phyloP scores from a whole-genome alignment of 2,888 invertebrate species.

The Nysson spinosus region DNA sequence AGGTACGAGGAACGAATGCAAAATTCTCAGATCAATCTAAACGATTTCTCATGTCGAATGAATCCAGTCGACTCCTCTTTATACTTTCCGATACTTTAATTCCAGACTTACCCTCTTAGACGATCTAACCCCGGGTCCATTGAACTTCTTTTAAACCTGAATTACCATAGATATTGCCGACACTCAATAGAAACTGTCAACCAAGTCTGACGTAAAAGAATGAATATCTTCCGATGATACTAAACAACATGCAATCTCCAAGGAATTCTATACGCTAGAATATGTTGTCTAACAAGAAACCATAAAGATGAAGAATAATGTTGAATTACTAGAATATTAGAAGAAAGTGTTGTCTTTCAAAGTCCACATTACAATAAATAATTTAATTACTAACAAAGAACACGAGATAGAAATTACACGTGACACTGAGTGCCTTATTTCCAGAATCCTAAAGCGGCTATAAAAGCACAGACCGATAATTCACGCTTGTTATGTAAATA shows the following conservation, averaged over 20 bases:
- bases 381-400: no score
- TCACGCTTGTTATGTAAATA: no score
- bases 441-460: no score
- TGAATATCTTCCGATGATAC: conserved; percentile 4
- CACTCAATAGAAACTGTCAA: conserved; percentile 15
- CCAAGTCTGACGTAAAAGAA: conserved; percentile 4
- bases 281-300: no score
- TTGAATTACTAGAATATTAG: no score
- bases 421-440: no score
- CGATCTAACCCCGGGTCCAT: not conserved
- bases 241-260: conserved; percentile 5
- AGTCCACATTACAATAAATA: no score
- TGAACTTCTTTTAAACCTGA: conserved; percentile 8
- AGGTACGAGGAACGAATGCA: no score
- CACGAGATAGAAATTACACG: no score
- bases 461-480: no score
- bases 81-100: conserved; percentile 19
- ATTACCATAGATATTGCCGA: conserved; percentile 42
- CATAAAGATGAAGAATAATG: no score
- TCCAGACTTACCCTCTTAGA: not conserved
- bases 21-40: not conserved
- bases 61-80: conserved; percentile 4
- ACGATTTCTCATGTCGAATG: conserved; percentile 13
- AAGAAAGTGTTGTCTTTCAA: no score
- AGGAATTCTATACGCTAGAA: not conserved